Percentiles rank a stretch among this genome's conserved stretches.
phyloP scores from a whole-genome alignment of 1,140 invertebrate genomes.

The Dufourea novaeangliae region DNA sequence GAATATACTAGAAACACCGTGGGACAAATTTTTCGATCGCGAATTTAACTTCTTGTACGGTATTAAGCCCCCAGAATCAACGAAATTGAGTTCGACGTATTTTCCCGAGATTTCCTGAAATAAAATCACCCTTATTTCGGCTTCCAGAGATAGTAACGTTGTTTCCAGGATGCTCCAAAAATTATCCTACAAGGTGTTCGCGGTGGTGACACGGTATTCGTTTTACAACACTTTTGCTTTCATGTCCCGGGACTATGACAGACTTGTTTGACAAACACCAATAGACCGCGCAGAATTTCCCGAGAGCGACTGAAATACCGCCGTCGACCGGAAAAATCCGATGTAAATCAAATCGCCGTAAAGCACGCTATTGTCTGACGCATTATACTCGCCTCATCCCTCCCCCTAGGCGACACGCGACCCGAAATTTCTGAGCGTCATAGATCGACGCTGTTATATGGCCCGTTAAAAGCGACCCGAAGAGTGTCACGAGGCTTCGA shows the following conservation, averaged over 20 bases:
- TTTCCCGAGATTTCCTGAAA: neutral
- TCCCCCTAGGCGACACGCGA: neutral
- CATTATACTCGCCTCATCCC: constrained; percentile 34
- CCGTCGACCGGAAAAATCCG: constrained; percentile 55
- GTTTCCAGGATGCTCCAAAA: neutral
- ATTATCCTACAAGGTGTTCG: constrained; percentile 27
- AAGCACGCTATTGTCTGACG: constrained; percentile 58
- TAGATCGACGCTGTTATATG: constrained; percentile 37
- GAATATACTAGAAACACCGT: neutral
- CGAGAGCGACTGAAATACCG: constrained; percentile 35
- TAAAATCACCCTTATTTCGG: too few species aligned
- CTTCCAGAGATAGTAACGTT: constrained; percentile 3
- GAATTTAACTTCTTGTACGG: neutral
- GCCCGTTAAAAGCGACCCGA: constrained; percentile 35
- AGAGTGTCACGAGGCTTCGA: neutral
- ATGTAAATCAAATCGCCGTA: constrained; percentile 66
- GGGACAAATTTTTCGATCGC: neutral
- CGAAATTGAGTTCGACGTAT: neutral
- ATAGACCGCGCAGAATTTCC: constrained; percentile 32
- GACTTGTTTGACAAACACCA: constrained; percentile 52
- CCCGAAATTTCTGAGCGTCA: constrained; percentile 24
- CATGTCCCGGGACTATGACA: constrained; percentile 36
- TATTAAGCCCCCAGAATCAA: too few species aligned
- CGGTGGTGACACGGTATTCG: constrained; percentile 30
- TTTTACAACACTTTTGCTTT: constrained; percentile 29